A percentile compares a stretch with the other conserved stretches of the same genome.
Evolutionary conservation across 2,797 vertebrate genomes (phyloP).

Genomic region (Gastrophryne carolinensis): DNA sequence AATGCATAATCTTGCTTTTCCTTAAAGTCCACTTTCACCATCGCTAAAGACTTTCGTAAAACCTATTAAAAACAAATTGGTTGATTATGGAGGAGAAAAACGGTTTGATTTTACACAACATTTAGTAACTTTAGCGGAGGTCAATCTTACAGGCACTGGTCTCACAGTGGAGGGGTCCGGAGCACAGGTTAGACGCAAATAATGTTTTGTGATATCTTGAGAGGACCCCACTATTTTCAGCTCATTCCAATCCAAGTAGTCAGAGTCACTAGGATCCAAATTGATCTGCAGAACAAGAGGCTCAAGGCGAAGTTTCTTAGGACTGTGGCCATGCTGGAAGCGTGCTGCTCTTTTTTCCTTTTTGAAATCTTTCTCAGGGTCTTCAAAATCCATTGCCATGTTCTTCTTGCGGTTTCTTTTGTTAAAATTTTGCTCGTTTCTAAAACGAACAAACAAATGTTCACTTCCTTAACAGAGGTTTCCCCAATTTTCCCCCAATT

Average conservation of each 20-base stretch:
- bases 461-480: no score
- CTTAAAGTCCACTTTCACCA: constrained; percentile 87
- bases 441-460: no score
- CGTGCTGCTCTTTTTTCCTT: constrained; percentile 87
- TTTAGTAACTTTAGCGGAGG: no score
- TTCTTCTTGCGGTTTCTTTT: constrained; percentile 77
- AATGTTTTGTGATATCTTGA: constrained; percentile 87
- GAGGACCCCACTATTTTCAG: constrained; percentile 89
- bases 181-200: constrained; percentile 88
- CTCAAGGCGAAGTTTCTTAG: constrained; percentile 80
- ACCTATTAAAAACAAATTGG: constrained; percentile 67
- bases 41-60: constrained; percentile 78
- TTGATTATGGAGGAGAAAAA: no score
- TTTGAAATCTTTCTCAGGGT: constrained; percentile 89
- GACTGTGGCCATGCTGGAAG: constrained; percentile 76
- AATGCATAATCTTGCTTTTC: constrained; percentile 86
- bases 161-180: constrained; percentile 87
- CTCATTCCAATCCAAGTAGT: constrained; percentile 87
- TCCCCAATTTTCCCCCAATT: no score
- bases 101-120: no score
- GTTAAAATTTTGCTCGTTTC: constrained; percentile 68
- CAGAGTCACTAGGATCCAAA: constrained; percentile 66
- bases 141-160: constrained; percentile 70
- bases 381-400: constrained; percentile 81
- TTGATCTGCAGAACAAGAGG: constrained; percentile 83